Percentiles rank a stretch among this genome's conserved stretches.
phyloP scores from a whole-genome alignment of 2,888 invertebrate species.

The Tinea pellionella region DNA sequence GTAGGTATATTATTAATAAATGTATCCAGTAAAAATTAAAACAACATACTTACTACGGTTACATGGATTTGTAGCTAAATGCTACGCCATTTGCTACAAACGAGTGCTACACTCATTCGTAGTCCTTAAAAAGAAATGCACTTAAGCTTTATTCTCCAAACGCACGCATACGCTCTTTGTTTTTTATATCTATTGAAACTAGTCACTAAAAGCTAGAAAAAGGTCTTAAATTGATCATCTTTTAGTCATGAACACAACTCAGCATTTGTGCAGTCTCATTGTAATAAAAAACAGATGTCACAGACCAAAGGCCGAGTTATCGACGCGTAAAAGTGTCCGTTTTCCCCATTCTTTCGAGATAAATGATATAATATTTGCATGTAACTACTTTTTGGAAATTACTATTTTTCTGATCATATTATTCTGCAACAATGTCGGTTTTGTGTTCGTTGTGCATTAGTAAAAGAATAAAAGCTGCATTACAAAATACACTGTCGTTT shows the following conservation, averaged over 20 bases:
- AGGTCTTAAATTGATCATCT: background rate
- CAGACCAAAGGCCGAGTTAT: background rate
- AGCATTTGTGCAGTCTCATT: slow-evolving; percentile 2
- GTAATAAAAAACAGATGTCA: slow-evolving; percentile 6
- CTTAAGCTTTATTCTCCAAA: no score
- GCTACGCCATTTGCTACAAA: background rate
- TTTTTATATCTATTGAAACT: no score
- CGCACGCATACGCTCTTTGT: no score
- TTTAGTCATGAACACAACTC: background rate
- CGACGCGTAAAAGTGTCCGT: slow-evolving; percentile 6
- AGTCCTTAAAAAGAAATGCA: background rate
- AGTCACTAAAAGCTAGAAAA: background rate
- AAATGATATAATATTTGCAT: slow-evolving; percentile 1
- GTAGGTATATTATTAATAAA: no score
- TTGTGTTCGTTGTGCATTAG: background rate
- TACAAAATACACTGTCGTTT: background rate
- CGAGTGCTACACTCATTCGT: background rate
- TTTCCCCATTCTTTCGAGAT: background rate
- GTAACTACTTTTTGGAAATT: background rate
- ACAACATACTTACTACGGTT: background rate
- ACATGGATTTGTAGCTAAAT: background rate
- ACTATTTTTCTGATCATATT: background rate
- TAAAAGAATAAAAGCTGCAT: background rate
- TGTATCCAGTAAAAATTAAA: no score
- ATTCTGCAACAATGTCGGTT: background rate